A percentile compares a stretch with the other conserved stretches of the same genome.
Conservation (phyloP, 2,113 vertebrate species). For the Tinamus guttatus region DNA sequence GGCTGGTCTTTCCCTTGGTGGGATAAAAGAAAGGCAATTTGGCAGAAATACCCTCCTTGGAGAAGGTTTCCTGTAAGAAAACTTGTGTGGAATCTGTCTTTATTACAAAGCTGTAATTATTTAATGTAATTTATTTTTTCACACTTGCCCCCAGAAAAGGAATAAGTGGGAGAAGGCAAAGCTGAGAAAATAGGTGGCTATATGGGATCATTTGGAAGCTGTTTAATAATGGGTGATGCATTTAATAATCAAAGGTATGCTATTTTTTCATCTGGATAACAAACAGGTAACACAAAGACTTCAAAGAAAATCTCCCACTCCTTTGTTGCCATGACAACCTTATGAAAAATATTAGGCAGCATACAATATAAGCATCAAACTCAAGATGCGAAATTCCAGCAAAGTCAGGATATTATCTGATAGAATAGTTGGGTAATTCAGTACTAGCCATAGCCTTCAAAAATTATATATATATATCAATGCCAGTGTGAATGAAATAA, state of each 20-base stretch:
- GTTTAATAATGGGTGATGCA: not conserved
- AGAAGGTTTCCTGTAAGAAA: not conserved
- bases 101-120: not conserved
- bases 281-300: not conserved
- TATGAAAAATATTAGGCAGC: not conserved
- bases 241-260: not conserved
- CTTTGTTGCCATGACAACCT: conserved; percentile 37
- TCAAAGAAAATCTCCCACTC: not conserved
- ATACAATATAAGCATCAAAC: not conserved
- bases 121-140: not conserved
- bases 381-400: not conserved
- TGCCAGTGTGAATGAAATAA: not conserved
- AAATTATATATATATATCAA: not conserved
- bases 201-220: not conserved
- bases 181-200: not conserved
- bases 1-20: not conserved
- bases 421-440: not conserved
- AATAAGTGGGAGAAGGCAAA: not conserved
- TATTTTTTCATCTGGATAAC: not conserved
- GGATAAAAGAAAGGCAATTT: not conserved
- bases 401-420: conserved; percentile 3
- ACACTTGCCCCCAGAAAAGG: not conserved
- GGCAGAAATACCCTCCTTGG: not conserved
- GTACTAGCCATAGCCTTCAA: not conserved
- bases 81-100: not conserved